Conservation (phyloP, 1,140 invertebrate genomes). For the Portunus trituberculatus region DNA sequence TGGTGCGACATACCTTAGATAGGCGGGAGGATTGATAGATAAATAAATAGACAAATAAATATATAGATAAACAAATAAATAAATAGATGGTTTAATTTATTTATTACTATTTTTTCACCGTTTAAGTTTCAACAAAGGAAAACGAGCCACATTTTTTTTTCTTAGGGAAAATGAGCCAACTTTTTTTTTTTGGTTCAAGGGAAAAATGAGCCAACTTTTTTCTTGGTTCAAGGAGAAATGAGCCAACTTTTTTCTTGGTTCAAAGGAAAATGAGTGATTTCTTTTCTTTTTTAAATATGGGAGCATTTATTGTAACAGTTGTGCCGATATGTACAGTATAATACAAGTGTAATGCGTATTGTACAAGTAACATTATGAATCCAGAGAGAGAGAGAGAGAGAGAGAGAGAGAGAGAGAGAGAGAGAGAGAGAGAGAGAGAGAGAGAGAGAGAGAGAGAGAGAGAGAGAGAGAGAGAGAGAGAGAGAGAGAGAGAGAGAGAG, state of each 20-base stretch:
- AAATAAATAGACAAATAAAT: no score
- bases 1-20: no score
- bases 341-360: constrained; percentile 71
- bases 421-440: neutral
- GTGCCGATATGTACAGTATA: constrained; percentile 75
- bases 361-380: constrained; percentile 69
- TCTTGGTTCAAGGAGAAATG: neutral
- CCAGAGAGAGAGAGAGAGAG: neutral
- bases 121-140: no score
- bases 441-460: neutral
- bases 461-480: neutral
- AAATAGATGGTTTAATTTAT: no score
- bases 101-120: no score
- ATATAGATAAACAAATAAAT: no score
- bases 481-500: neutral
- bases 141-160: neutral
- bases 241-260: neutral
- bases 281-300: neutral
- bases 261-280: neutral
- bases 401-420: constrained; percentile 9
- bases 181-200: constrained; percentile 5
- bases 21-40: no score
- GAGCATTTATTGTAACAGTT: constrained; percentile 73
- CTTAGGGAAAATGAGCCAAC: neutral
- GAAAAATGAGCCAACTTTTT: neutral